Conservation (phyloP, 1,140 invertebrate species). For the Chironomus striatipennis region DNA sequence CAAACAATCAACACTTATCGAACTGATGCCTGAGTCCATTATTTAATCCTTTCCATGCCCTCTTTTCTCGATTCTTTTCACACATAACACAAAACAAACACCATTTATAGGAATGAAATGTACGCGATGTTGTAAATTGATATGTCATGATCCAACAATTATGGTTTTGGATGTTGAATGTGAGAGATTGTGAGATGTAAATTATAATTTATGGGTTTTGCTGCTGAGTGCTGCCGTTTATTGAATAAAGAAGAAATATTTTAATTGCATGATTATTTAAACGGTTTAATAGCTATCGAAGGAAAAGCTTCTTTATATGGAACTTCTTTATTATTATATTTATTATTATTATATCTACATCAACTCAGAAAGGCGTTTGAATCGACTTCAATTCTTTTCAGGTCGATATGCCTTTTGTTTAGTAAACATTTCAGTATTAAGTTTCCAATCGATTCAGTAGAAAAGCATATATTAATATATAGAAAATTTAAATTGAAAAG, state of each 20-base stretch:
- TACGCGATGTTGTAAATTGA: slow-evolving; percentile 18
- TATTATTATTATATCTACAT: too few species aligned
- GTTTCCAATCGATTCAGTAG: slow-evolving; percentile 6
- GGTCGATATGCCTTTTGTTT: not conserved
- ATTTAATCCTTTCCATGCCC: slow-evolving; percentile 16
- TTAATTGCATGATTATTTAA: slow-evolving; percentile 24
- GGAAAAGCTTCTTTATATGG: not conserved
- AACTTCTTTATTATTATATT: not conserved
- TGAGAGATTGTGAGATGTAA: too few species aligned
- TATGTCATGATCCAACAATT: slow-evolving; percentile 16
- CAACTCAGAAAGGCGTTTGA: not conserved
- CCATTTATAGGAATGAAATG: not conserved
- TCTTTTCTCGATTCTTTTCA: not conserved
- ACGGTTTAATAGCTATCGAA: slow-evolving; percentile 23
- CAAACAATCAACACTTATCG: slow-evolving; percentile 21
- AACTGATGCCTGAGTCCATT: slow-evolving; percentile 18
- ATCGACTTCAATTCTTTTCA: not conserved
- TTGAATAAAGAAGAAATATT: not conserved
- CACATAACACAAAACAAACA: not conserved
- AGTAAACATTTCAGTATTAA: slow-evolving; percentile 16
- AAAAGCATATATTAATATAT: not conserved
- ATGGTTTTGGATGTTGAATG: not conserved
- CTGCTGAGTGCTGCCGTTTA: not conserved
- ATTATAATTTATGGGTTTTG: slow-evolving; percentile 3
- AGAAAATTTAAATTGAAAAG: not conserved